Base-by-base conservation (phyloP, 2,113 vertebrate species). In the Apus apus region DNA sequence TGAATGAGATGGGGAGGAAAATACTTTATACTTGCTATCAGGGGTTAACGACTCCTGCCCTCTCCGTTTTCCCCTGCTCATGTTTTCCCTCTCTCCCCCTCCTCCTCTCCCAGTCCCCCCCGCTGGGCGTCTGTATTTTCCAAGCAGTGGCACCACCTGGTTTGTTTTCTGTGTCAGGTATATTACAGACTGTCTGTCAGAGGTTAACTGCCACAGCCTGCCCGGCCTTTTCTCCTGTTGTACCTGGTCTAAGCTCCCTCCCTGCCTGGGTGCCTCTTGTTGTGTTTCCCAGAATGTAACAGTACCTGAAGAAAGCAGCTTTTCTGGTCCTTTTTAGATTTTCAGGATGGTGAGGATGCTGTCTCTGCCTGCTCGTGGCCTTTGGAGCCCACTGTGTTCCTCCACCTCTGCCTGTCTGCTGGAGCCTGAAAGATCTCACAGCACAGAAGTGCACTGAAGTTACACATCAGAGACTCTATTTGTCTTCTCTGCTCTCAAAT, bases 161-260 rank as follows among this genome's bases (percentile, higher is more conserved):
- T 91, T 97, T 95, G 87, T 94, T 97, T 97, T 96, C 85, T 79
- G 87, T 94, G 96, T 56, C 95, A 93, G 94, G 93, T 95, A 94
- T 62, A 62, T 95, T 90, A 80, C 86, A 82, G 91, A 58, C 90
- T 92, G 85, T 84, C 82, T 95, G 92, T 86, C 95, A 95, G 96
- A 93, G 92, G 92, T 95, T 93, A 96, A 95, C 83, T 29, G 77
- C 70, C 43, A 6, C 87, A 85, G 91, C 71, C 88, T 66, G 83
- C 79, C 64, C 17, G 13, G 68, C 93, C 79, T 86, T 76, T 88
- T 67, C 87, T 72, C 91, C 45, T 45, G 2, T 68, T 51, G 48
- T 87, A 57, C 72, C 93, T 90, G 94, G 61, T 15, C 50, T 67
- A 11, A 67, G 74, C 54, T 79, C 87, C 66, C 58, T 65, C 72